These are phyloP conservation scores for Altica lythri DNA, from an alignment of 2,888 invertebrate genomes.

Conservation along the genomic window DNA sequence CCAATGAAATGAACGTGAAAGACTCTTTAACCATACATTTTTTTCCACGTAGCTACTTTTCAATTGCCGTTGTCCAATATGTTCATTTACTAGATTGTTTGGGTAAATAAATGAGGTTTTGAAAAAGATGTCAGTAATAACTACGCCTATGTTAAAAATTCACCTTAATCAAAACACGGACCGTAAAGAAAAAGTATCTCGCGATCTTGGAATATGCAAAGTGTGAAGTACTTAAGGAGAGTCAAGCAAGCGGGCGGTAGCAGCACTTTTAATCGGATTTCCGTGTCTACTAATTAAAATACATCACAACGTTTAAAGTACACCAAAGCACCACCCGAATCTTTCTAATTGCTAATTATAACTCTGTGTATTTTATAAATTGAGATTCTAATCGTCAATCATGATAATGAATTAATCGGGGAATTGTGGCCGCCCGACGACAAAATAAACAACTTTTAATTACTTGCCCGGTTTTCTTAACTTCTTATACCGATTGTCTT, in stretches of 20 bases:
- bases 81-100: no score
- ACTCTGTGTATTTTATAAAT: constrained; percentile 60
- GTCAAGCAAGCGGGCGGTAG: constrained; percentile 8
- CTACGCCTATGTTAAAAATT: constrained; percentile 19
- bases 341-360: constrained; percentile 59
- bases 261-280: constrained; percentile 57
- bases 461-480: constrained; percentile 48
- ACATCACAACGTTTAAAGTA: constrained; percentile 54
- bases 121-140: neutral
- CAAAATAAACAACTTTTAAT: constrained; percentile 55
- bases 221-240: constrained; percentile 53
- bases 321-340: constrained; percentile 50
- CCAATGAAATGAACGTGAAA: no score
- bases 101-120: no score
- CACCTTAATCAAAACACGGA: constrained; percentile 48
- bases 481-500: constrained; percentile 43
- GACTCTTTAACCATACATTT: no score
- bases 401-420: constrained; percentile 59
- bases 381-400: constrained; percentile 59
- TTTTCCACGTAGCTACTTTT: no score
- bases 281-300: constrained; percentile 57
- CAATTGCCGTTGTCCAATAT: no score
- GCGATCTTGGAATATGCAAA: constrained; percentile 52
- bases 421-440: constrained; percentile 46
- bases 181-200: no score